Evolutionary conservation across 2,888 invertebrate genomes (phyloP).

Genomic region (Nephrocerus scutellatus): DNA sequence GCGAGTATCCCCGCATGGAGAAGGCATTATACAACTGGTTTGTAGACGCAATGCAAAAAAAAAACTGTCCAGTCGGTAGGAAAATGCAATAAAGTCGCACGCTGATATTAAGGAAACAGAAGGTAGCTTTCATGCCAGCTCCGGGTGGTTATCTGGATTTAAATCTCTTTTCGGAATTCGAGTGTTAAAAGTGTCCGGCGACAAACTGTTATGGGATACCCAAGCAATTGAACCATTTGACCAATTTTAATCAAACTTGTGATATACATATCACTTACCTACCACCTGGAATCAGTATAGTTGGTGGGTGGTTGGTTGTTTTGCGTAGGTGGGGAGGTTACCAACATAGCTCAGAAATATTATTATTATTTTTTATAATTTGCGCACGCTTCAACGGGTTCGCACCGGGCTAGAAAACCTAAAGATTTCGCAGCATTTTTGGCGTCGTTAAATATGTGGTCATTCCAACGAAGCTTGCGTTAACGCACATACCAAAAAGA

Average conservation of each 20-base stretch:
- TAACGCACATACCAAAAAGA: no score
- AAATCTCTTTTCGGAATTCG: conserved; percentile 3
- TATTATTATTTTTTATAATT: no score
- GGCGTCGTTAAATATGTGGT: no score
- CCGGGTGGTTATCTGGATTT: conserved; percentile 5
- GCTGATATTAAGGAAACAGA: conserved; percentile 6
- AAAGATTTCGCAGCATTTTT: no score
- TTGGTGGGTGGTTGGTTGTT: no score
- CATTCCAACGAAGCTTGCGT: no score
- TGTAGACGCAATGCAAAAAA: conserved; percentile 3
- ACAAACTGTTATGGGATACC: conserved; percentile 1
- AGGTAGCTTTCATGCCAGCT: conserved; percentile 6
- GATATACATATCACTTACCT: no score
- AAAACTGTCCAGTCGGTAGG: conserved; percentile 6
- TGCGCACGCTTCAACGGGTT: no score
- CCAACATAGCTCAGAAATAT: conserved; percentile 1
- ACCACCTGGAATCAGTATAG: no score
- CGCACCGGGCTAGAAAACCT: no score
- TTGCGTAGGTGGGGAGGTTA: no score
- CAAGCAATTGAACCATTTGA: conserved; percentile 6
- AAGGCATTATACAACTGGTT: conserved; percentile 1
- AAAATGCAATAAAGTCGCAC: conserved; percentile 6
- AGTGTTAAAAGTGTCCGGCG: conserved; percentile 4
- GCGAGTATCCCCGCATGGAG: conserved; percentile 1
- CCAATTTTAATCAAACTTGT: no score